Base-by-base conservation (phyloP, 2,888 invertebrate species). In the Leptothorax acervorum region DNA sequence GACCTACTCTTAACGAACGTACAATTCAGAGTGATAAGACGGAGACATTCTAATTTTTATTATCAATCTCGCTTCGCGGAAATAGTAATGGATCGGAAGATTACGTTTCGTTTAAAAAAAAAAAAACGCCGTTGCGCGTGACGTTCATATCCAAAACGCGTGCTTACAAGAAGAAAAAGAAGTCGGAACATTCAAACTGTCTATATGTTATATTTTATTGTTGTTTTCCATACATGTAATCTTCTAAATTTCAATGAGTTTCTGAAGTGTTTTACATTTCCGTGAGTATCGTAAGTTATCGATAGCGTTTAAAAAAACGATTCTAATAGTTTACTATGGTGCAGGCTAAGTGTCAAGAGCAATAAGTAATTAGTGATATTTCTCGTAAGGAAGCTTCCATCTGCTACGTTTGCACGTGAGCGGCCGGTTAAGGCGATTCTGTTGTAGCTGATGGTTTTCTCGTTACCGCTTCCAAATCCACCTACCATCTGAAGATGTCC, bases 401-500 rank as follows among this genome's bases (percentile, higher is more conserved):
- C 28, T 28, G 39, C 35, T 51, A 12, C n/a, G 35, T 51, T 35
- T 53, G 48, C 68, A 39, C 15, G 39, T 23, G 2, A 35, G 28
- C 42, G 73, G 5, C 28, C 55, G 42, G 55, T 73, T n/a, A 8
- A 31, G 48, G 63, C 31, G 35, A 60, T 71, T 57, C 35, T 48
- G 57, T 71, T 71, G 48, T 73, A 76, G 53, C 63, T 42, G 35
- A 78, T 84, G 82, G 75, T 83, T 85, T 85, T 84, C 82, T 86
- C 82, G 68, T 84, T 84, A 84, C 68, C 85, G 74, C 68, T 48
- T 65, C 28, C 71, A 62, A 53, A 15, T 45, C 35, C 42, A 55
- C 39, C 28, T 12, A 63, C 23, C 57, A n/a, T 6, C 66, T 18
- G 55, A 79, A 48, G 28, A 81, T 71, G 60, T 23, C 35, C 65